Evolutionary conservation across 2,888 invertebrate genomes (phyloP), one percentile per base, ranked within the genome.

Genomic region (Pristionchus fissidentatus): DNA sequence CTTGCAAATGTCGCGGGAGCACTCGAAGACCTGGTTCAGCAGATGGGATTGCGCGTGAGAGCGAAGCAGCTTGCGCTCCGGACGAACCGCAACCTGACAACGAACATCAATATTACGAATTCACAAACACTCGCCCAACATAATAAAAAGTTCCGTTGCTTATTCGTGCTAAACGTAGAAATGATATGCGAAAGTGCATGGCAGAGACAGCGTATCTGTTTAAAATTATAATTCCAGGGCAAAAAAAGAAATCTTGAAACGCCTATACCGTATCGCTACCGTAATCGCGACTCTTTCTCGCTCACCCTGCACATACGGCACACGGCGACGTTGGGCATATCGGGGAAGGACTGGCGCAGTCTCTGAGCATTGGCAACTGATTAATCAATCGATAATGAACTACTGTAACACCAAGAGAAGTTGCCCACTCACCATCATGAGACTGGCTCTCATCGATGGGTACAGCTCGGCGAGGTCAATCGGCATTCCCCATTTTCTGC

Each of bases 401-500:
- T 66, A 66, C 66, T n/a, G 38, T 66, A 66, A 38, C 38, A 19
- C 38, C 22, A 3, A 0, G 38, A n/a, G 5, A 38, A 15, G 19
- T 29, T 32, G 1, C 5, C 43, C 10, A 75, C 43, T 52, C 35
- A 77, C 75, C 49, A 49, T 32, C 49, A 49, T 49, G 19, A 77
- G 49, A 26, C 32, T 49, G 32, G 38, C 26, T 15, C 49, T 22
- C 75, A 77, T 49, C 32, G 75, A 77, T 13, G 75, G 75, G 29
- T 77, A 49, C 32, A 32, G 41, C 13, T 29, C 75, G 32, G 75
- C 49, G 29, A 77, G 49, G 49, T 77, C 75, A 49, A 77, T 77
- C 49, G 75, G 75, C 75, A 77, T 49, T 22, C 75, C 75, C 75
- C 75, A 77, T 26, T 77, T 77, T 49, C 75, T 77, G 41, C n/a